These are phyloP conservation scores for Oscheius sp. DNA, from an alignment of 2,888 invertebrate genomes.

Conservation along the genomic window DNA sequence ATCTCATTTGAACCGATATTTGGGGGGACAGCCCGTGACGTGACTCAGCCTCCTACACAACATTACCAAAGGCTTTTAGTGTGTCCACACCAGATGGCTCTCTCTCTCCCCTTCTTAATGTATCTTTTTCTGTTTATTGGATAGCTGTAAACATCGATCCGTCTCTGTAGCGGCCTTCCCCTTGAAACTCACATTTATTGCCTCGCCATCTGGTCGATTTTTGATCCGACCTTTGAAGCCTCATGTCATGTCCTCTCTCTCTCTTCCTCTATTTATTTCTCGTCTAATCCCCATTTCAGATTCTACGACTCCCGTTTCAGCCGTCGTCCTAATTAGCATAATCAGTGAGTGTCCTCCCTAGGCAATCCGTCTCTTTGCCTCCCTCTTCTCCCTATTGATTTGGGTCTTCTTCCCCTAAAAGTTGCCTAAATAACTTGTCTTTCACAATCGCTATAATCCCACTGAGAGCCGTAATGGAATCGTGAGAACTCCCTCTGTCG, in stretches of 20 bases:
- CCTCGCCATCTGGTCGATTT: neutral
- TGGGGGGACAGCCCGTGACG: neutral
- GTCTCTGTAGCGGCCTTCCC: neutral
- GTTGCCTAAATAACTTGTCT: neutral
- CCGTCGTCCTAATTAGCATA: conserved; percentile 29
- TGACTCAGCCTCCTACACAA: neutral
- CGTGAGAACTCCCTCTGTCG: neutral
- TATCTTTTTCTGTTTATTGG: neutral
- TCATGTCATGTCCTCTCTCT: neutral
- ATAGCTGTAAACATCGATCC: neutral
- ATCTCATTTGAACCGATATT: neutral
- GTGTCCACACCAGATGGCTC: neutral
- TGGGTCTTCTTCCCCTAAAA: conserved; percentile 22
- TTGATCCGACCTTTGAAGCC: neutral
- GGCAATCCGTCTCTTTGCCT: conserved; percentile 8
- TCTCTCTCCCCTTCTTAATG: neutral
- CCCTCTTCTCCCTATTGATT: conserved; percentile 30
- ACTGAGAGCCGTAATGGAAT: conserved; percentile 2
- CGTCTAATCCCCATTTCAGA: conserved; percentile 3
- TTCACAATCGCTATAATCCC: neutral
- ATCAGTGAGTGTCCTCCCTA: conserved; percentile 26
- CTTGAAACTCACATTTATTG: neutral
- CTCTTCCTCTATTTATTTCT: neutral
- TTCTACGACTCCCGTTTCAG: neutral
- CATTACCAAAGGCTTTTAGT: neutral